phyloP scores from a whole-genome alignment of 2,113 vertebrate species.

The Saccopteryx leptura region DNA sequence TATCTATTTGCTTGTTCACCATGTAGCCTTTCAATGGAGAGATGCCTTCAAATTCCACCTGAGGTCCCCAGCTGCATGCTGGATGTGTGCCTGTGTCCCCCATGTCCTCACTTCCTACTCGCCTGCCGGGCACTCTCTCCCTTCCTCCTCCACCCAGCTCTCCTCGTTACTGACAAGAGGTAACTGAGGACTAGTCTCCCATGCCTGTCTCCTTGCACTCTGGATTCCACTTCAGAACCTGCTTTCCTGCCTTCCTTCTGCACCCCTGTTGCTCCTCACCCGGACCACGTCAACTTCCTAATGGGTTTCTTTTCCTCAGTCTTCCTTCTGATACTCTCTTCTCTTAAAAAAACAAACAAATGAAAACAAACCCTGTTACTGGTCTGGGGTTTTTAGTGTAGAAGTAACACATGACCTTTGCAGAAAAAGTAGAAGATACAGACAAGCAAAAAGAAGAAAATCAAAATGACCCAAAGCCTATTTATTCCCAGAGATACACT shows the following conservation, averaged over 20 bases:
- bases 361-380: neutral
- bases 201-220: neutral
- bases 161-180: neutral
- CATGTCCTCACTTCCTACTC: neutral
- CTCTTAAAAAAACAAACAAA: neutral
- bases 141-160: neutral
- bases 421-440: constrained; percentile 5
- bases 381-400: neutral
- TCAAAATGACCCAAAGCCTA: constrained; percentile 14
- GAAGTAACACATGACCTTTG: neutral
- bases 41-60: neutral
- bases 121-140: neutral
- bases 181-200: neutral
- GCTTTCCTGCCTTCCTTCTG: neutral
- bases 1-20: neutral
- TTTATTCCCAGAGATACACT: neutral
- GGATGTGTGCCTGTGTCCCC: neutral
- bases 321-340: neutral
- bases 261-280: neutral
- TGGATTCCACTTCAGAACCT: too few relatives aligned
- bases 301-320: neutral
- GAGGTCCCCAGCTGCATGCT: neutral
- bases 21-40: neutral
- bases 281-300: neutral
- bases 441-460: constrained; percentile 57